Evolutionary conservation across 2,888 invertebrate species (phyloP).

Genomic region (Spilosoma lubricipeda): DNA sequence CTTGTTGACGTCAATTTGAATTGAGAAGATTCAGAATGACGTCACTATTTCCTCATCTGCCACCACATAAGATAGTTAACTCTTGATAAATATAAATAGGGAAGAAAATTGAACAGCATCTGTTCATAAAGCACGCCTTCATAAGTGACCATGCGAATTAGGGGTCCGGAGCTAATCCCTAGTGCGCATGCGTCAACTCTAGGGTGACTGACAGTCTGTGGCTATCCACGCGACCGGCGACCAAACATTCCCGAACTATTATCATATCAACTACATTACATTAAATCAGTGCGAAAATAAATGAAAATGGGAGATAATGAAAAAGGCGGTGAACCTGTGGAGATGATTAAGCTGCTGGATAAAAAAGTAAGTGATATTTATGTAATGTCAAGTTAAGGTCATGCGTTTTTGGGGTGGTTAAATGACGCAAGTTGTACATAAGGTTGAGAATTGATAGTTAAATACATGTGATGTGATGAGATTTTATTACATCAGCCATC

Average conservation of each 20-base stretch:
- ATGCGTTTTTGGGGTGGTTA: slow-evolving; percentile 50
- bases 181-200: slow-evolving; percentile 63
- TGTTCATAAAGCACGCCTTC: slow-evolving; percentile 12
- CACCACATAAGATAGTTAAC: slow-evolving; percentile 14
- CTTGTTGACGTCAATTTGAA: slow-evolving; percentile 21
- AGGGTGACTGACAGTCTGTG: slow-evolving; percentile 60
- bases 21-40: slow-evolving; percentile 18
- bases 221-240: slow-evolving; percentile 49
- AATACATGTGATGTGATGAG: slow-evolving; percentile 8
- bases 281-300: slow-evolving; percentile 34
- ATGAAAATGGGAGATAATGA: slow-evolving; percentile 66
- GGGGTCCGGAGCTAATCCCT: slow-evolving; percentile 57
- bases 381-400: slow-evolving; percentile 78
- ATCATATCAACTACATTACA: slow-evolving; percentile 29
- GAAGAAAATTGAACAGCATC: slow-evolving; percentile 41
- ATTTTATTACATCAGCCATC: background rate
- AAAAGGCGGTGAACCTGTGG: slow-evolving; percentile 61
- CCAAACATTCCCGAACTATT: slow-evolving; percentile 43
- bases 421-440: slow-evolving; percentile 45
- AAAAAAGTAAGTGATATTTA: slow-evolving; percentile 72
- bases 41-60: slow-evolving; percentile 15
- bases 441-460: slow-evolving; percentile 36
- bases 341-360: slow-evolving; percentile 75
- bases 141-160: slow-evolving; percentile 52
- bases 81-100: slow-evolving; percentile 11